Conservation (phyloP, 30 jellyfish, hydroid and myxozoan genomes). For the Pelagia noctiluca region DNA sequence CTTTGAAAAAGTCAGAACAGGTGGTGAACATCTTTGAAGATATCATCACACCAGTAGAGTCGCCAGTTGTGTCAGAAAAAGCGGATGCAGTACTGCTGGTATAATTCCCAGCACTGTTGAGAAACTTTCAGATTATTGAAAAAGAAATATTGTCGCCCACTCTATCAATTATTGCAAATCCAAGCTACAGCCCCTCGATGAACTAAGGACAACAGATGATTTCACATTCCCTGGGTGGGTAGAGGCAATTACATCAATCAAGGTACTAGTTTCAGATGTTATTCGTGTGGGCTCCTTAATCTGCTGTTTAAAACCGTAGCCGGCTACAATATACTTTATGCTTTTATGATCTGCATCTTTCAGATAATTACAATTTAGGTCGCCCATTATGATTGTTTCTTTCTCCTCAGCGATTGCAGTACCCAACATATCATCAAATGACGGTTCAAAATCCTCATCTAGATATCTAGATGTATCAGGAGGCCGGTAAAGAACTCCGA, state of each 20-base stretch:
- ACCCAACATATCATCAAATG: constrained; percentile 72
- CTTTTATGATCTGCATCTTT: constrained; percentile 74
- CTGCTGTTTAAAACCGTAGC: constrained; percentile 53
- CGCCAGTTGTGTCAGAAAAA: too few species aligned
- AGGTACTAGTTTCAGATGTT: constrained; percentile 56
- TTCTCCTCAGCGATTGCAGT: constrained; percentile 71
- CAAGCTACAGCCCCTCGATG: too few species aligned
- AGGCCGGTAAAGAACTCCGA: constrained; percentile 67
- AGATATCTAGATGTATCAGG: constrained; percentile 74
- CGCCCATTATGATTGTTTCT: constrained; percentile 79
- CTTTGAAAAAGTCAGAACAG: too few species aligned
- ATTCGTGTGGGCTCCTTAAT: constrained; percentile 59
- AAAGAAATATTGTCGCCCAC: too few species aligned
- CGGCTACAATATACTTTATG: constrained; percentile 66
- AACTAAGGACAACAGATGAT: constrained; percentile 68
- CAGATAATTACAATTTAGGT: constrained; percentile 55
- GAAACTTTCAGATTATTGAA: too few species aligned
- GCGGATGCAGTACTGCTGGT: too few species aligned
- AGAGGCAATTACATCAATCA: constrained; percentile 41
- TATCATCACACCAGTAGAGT: too few species aligned
- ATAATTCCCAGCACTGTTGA: too few species aligned
- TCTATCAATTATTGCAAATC: too few species aligned
- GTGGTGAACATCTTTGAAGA: too few species aligned
- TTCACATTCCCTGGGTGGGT: constrained; percentile 63
- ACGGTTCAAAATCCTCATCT: constrained; percentile 62